Base-by-base conservation (phyloP, 2,113 vertebrate species). In the Tamias sibiricus region DNA sequence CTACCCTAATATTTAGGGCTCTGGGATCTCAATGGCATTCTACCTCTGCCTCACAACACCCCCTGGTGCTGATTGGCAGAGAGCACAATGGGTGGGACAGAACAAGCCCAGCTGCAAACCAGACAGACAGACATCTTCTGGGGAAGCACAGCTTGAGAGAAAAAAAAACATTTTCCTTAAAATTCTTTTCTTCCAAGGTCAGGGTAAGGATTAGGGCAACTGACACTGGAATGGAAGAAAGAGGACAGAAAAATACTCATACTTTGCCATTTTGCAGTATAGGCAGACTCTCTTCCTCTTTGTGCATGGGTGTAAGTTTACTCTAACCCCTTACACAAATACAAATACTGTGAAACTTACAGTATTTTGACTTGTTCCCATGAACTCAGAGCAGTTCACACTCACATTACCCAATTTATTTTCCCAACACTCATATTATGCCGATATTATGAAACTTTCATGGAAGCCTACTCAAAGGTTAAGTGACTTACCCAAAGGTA, bases 171-270 rank as follows among this genome's bases (percentile, higher is more conserved):
- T 96, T 97, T 97, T 96, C 93, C 82, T 95, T 96, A 92, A 95
- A 97, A 97, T 97, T 98, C 93, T 96, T 95, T 80, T 97, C 95
- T 95, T 94, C 83, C 24, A 59, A 97, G 90, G 87, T 95, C 90
- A 96, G 84, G 59, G 92, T 96, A 96, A 96, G 90, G 88, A 97
- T 92, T 79, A 95, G 95, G 92, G 68, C 75, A 94, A 59, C 47
- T 87, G 92, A 71, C 81, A 71, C 35, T 92, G 81, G 62, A 82
- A 79, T 87, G 83, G 84, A 92, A 95, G 84, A 79, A 89, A 69
- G 92, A 80, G 37, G 40, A 76, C 72, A 94, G 75, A 94, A 87
- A 93, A 97, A 89, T 96, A 68, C 62, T 71, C 92, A 30, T 0
- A 44, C 57, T 79, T 80, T 88, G 26, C 47, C 64, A 49, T 95